A percentile compares a stretch with the other conserved stretches of the same genome.
These are phyloP conservation scores for Gila robusta DNA, from an alignment of 2,797 vertebrate species.

Conservation along the genomic window DNA sequence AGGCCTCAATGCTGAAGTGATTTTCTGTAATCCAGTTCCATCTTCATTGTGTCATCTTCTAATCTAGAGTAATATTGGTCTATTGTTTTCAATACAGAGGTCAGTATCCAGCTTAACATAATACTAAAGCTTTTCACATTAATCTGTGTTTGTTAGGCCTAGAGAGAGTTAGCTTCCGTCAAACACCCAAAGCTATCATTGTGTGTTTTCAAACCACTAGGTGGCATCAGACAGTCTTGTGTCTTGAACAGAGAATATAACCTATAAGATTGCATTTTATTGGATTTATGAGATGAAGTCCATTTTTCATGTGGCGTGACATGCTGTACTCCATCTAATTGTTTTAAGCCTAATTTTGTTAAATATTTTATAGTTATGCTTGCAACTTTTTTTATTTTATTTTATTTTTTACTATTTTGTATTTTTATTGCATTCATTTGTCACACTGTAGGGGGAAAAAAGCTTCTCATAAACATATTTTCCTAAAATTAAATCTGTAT, in stretches of 20 bases:
- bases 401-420: not conserved
- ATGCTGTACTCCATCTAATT: not conserved
- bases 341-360: not conserved
- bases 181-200: not conserved
- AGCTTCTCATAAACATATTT: not conserved
- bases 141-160: not conserved
- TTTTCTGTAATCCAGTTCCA: slow-evolving; percentile 5
- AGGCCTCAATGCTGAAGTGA: not conserved
- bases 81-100: not conserved
- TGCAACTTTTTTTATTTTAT: not conserved
- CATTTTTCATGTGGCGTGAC: not conserved
- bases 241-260: not conserved
- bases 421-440: not conserved
- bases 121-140: not conserved
- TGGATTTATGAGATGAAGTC: not conserved
- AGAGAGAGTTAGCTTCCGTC: not conserved
- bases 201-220: slow-evolving; percentile 27
- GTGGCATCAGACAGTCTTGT: not conserved
- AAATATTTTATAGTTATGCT: not conserved
- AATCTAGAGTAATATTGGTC: not conserved
- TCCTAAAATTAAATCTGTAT: not conserved
- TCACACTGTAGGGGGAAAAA: not conserved
- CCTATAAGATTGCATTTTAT: not conserved
- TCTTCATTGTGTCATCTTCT: not conserved
- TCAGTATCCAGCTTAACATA: not conserved